Base-by-base conservation (phyloP, 2,797 vertebrate genomes). In the Pangasius larnaudii region DNA sequence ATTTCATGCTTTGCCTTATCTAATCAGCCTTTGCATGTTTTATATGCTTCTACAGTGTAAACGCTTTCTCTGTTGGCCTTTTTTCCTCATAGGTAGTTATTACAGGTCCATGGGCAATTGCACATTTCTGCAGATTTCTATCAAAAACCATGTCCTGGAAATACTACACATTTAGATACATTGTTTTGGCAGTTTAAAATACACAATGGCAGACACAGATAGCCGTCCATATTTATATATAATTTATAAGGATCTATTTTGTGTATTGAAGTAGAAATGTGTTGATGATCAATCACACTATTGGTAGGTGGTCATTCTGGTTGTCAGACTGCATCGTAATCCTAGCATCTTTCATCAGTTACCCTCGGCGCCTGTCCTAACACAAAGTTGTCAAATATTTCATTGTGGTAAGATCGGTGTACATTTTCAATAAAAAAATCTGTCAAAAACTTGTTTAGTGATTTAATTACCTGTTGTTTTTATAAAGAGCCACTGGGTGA, bases 181-280 rank as follows among this genome's bases (percentile, higher is more conserved):
- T 89, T 24, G 51, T 86, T 90, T 89, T 86, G 58, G 59, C 80
- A 10, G 81, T 87, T 90, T 79, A 46, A 79, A 84, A 85, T 74
- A 91, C 91, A 90, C 85, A 95, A 94, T 91, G 91, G 92, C 91
- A 94, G 92, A 94, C 93, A 91, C 84, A 87, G 90, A 94, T 93
- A 91, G 94, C 92, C 93, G 93, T 86, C 91, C 92, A 89, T 90
- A 93, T 94, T 94, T 78, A 95, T 95, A 95, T 95, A 95, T 95
- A 95, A 96, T 95, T 96, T 96, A 96, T 95, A 96, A 95, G 95
- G 95, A 96, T 95, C 94, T 96, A 96, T 96, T 96, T 96, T 97
- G 95, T 95, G 95, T 95, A 96, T 96, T 95, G 92, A 95, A 95
- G 94, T 96, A 94, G 92, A 96, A 92, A 95, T 90, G 92, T 95